Percentiles rank a stretch among this genome's conserved stretches.
Conservation (phyloP, 2,888 invertebrate genomes). For the Hermodice carunculata region DNA sequence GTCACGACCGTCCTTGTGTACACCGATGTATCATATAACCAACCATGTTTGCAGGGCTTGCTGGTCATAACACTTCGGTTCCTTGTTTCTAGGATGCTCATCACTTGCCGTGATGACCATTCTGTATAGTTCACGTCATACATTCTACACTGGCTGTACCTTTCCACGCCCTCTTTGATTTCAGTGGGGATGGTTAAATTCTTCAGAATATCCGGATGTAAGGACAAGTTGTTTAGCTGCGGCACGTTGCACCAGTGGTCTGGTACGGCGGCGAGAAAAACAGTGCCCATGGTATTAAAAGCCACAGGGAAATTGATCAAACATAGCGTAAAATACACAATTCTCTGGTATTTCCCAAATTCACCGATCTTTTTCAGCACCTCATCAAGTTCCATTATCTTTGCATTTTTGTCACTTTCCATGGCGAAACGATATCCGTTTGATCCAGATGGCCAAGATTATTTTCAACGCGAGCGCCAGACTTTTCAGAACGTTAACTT, state of each 20-base stretch:
- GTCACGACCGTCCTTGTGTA: neutral
- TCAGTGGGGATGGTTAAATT: slow-evolving; percentile 5
- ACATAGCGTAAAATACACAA: neutral
- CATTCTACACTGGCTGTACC: slow-evolving; percentile 9
- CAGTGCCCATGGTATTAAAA: slow-evolving; percentile 10
- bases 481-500: no score
- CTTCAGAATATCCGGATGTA: neutral
- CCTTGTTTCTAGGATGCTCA: neutral
- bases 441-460: no score
- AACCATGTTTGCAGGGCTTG: neutral
- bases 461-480: no score
- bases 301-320: neutral
- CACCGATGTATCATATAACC: slow-evolving; percentile 5
- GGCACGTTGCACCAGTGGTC: slow-evolving; percentile 17
- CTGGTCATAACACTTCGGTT: no score
- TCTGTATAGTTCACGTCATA: slow-evolving; percentile 6
- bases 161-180: neutral
- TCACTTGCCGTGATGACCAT: neutral
- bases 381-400: neutral
- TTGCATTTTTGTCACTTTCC: no score
- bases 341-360: neutral
- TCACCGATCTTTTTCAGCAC: neutral
- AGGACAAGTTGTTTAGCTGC: neutral
- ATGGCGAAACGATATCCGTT: no score
- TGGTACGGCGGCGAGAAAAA: slow-evolving; percentile 12